Evolutionary conservation across 2,113 vertebrate genomes (phyloP).

Genomic region (Apus apus): DNA sequence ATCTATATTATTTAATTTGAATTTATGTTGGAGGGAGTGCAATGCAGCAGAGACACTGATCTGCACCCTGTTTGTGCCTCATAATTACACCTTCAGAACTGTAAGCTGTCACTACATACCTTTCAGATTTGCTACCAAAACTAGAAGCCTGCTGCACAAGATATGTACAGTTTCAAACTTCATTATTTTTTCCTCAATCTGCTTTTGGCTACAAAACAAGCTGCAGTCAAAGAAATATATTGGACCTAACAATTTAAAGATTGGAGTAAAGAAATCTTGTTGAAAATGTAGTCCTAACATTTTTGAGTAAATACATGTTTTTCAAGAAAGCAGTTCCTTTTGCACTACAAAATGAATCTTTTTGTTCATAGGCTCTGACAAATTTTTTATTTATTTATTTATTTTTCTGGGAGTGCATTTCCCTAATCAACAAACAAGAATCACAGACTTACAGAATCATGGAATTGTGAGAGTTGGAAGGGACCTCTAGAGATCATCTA

Average conservation of each 20-base stretch:
- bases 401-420: not conserved
- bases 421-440: not conserved
- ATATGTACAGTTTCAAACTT: not conserved
- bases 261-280: not conserved
- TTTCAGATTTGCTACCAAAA: not conserved
- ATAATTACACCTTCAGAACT: not conserved
- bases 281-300: not conserved
- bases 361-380: not conserved
- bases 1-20: not conserved
- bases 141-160: not conserved
- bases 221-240: not conserved
- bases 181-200: not conserved
- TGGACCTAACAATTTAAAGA: not conserved
- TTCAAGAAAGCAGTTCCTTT: not conserved
- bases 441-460: no score
- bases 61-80: not conserved
- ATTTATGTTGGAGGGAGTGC: not conserved
- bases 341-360: not conserved
- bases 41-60: not conserved
- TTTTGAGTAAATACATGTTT: not conserved
- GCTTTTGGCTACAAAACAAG: not conserved
- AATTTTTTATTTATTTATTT: no score
- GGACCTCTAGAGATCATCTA: no score
- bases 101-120: not conserved
- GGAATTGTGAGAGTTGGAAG: no score